A percentile compares a stretch with the other conserved stretches of the same genome.
These are phyloP conservation scores for Iguana delicatissima DNA, from an alignment of 2,797 vertebrate genomes.

Conservation along the genomic window DNA sequence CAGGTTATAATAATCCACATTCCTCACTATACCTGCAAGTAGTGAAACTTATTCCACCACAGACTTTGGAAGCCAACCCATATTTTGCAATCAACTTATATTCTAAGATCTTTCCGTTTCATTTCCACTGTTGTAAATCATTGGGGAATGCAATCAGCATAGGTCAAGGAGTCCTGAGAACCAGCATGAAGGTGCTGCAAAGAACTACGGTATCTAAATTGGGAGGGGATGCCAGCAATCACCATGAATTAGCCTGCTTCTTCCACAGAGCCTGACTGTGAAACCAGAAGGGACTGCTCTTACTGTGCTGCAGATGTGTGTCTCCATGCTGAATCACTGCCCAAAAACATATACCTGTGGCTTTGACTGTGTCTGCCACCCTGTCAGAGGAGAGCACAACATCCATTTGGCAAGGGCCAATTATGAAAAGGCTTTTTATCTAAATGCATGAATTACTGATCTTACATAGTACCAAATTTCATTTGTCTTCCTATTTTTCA, in stretches of 20 bases:
- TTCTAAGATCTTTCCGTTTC: background rate
- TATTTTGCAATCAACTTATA: background rate
- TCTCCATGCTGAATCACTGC: no score
- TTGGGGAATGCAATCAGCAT: no score
- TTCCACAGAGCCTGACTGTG: no score
- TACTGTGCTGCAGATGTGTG: no score
- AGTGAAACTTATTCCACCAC: background rate
- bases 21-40: background rate
- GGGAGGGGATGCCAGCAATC: no score
- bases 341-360: no score
- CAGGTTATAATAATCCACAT: background rate
- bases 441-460: background rate
- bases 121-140: background rate
- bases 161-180: no score
- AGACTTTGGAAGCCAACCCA: background rate
- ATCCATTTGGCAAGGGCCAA: background rate
- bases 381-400: no score
- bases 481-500: background rate
- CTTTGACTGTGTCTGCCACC: no score
- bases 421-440: background rate
- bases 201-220: no score
- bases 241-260: no score
- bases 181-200: background rate
- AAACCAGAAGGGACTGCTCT: no score
- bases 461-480: background rate